Percentiles rank a stretch among this genome's conserved stretches.
Conservation (phyloP, 2,888 invertebrate species). For the Cantharis nigra region DNA sequence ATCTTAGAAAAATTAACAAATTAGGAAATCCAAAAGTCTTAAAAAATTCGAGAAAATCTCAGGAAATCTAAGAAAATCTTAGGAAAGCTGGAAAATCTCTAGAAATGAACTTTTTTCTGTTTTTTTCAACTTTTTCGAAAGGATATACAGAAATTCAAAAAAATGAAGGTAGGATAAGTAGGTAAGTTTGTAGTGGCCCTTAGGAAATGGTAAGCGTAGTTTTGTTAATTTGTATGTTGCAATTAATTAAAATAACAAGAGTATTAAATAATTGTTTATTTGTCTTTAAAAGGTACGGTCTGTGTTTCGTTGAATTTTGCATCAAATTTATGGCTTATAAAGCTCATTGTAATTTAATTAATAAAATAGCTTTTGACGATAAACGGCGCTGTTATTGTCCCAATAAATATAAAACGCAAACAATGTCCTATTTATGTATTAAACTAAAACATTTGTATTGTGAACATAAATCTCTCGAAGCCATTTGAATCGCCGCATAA, state of each 20-base stretch:
- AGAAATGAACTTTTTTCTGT: no score
- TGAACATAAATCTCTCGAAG: slow-evolving; percentile 30
- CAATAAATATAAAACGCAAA: slow-evolving; percentile 16
- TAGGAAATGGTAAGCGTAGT: background rate
- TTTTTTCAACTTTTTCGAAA: no score
- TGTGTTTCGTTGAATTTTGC: background rate
- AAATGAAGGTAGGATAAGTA: no score
- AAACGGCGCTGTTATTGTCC: slow-evolving; percentile 7
- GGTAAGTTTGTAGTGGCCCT: background rate
- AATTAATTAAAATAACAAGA: background rate
- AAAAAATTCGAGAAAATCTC: no score
- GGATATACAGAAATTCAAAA: no score
- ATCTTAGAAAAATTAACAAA: no score
- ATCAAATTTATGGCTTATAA: background rate
- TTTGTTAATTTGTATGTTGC: background rate
- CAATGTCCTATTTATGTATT: slow-evolving; percentile 10
- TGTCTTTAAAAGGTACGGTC: background rate
- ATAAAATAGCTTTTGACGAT: background rate
- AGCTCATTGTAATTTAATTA: background rate
- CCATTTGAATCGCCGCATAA: slow-evolving; percentile 33
- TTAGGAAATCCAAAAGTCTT: no score
- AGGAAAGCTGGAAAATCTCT: no score
- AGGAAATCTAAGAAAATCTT: no score
- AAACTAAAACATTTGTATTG: slow-evolving; percentile 11
- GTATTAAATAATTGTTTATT: background rate